Evolutionary conservation across 2,113 vertebrate species (phyloP).

Genomic region (Plotosus lineatus): DNA sequence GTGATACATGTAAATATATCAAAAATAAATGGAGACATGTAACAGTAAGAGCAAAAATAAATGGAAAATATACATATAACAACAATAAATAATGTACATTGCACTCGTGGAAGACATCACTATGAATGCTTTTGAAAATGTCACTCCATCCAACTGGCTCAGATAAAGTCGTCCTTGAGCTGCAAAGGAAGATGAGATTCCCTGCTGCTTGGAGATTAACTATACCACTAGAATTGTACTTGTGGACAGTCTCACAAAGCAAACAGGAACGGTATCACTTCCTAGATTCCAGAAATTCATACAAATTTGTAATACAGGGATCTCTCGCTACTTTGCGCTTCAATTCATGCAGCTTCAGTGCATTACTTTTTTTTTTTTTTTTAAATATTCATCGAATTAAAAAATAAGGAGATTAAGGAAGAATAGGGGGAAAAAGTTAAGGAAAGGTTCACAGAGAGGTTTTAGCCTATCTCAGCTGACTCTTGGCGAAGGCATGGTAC

Average conservation of each 20-base stretch:
- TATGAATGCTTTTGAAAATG: neutral
- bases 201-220: neutral
- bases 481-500: too few species aligned
- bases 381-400: too few species aligned
- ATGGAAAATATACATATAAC: neutral
- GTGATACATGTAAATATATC: neutral
- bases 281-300: neutral
- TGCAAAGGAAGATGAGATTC: neutral
- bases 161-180: neutral
- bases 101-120: neutral
- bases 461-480: too few species aligned
- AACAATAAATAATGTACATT: neutral
- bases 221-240: neutral
- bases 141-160: neutral
- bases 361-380: too few species aligned
- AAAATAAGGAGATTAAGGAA: too few species aligned
- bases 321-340: too few species aligned
- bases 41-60: neutral
- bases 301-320: neutral
- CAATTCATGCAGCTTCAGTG: too few species aligned
- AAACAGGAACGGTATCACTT: slow-evolving; percentile 4
- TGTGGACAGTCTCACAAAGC: neutral
- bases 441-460: too few species aligned
- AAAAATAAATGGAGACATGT: neutral
- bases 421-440: too few species aligned